Base-by-base conservation (phyloP, 1,140 invertebrate genomes). In the Drosophila santomea region DNA sequence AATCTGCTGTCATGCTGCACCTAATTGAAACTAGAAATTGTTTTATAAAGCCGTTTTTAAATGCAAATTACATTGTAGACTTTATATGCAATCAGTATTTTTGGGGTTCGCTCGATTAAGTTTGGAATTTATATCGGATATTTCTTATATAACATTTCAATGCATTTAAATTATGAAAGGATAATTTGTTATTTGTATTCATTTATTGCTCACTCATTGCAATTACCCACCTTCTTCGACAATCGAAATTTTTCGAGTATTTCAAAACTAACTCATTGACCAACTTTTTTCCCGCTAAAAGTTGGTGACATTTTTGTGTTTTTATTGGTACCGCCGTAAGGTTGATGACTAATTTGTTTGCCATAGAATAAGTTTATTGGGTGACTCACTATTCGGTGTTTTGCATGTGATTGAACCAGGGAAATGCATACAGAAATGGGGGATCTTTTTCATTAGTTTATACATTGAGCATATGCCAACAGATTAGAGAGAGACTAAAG, bases 331-430 rank as follows among this genome's bases (percentile, higher is more conserved):
- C 17, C 32, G 23, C 20, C 47, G n/a, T 38, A 8, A 32, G 35
- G 35, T 43, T 20, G 82, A 78, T 85, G 82, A 85, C 81, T 85
- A 85, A 85, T 82, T 74, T 78, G 74, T 85, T 80, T 81, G 78
- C 66, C 60, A 56, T 58, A 58, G 51, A 50, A 72, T 56, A 50
- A 58, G 43, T 71, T 69, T 44, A 36, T 73, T 54, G 39, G 69
- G 59, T 83, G 80, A 82, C 23, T 81, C 78, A 80, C 25, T 66
- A 20, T 39, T 55, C n/a, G 47, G 47, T 41, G 44, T 41, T 59
- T 75, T 76, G 48, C 58, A 57, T 68, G 28, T 77, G 77, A 85
- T 84, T 61, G 71, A 72, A 66, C 54, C 52, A 36, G 48, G 17
- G 5, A 69, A 69, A 44, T 71, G 67, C 67, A 69, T 57, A 55